phyloP scores from a whole-genome alignment of 2,113 vertebrate genomes.

The Australoheros scitulus region DNA sequence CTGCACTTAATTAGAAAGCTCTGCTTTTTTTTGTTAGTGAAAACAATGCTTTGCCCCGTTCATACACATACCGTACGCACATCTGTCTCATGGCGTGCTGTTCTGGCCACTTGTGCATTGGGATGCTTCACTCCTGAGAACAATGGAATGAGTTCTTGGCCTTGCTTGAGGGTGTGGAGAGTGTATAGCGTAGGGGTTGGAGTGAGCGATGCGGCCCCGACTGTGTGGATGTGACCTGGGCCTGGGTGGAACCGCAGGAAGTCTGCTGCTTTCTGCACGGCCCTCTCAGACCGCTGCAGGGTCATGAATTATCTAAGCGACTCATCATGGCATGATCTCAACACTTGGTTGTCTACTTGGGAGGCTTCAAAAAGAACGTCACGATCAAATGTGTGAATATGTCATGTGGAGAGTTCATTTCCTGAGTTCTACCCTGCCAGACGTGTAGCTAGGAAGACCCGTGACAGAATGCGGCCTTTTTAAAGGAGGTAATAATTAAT shows the following conservation, averaged over 20 bases:
- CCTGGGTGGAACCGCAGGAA: constrained; percentile 68
- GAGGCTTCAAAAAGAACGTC: constrained; percentile 12
- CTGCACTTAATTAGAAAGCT: background rate
- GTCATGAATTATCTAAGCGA: constrained; percentile 42
- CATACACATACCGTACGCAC: constrained; percentile 16
- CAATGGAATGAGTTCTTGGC: constrained; percentile 69
- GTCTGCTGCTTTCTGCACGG: constrained; percentile 27
- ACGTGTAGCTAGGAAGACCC: background rate
- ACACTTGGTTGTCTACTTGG: background rate
- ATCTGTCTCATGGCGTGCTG: constrained; percentile 45
- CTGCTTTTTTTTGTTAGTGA: background rate
- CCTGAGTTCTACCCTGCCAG: background rate
- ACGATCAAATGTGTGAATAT: constrained; percentile 20
- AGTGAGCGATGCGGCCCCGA: constrained; percentile 58
- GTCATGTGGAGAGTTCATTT: constrained; percentile 4
- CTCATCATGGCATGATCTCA: constrained; percentile 41
- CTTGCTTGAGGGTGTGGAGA: constrained; percentile 49
- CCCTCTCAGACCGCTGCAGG: constrained; percentile 6
- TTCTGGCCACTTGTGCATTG: constrained; percentile 26
- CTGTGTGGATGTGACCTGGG: constrained; percentile 59
- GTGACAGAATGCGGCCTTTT: background rate
- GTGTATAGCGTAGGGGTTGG: constrained; percentile 41
- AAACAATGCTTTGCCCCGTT: constrained; percentile 19
- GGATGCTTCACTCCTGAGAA: constrained; percentile 68
- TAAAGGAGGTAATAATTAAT: background rate